Evolutionary conservation across 2,888 invertebrate species (phyloP).

Genomic region (Napeogenes sylphis): DNA sequence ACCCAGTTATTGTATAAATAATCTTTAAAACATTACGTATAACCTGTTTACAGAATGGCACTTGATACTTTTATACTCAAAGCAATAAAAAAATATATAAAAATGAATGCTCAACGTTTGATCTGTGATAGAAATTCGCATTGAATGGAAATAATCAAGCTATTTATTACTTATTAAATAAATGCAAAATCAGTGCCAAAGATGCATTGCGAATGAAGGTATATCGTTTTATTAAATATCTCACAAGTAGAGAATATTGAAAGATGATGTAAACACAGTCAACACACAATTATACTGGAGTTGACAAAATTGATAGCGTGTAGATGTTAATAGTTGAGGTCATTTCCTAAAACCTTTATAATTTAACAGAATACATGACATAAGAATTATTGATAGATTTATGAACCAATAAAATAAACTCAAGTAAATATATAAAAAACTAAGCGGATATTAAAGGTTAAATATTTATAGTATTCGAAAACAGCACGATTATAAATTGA

Average conservation of each 20-base stretch:
- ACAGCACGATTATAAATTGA: no score
- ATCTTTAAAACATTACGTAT: slow-evolving; percentile 29
- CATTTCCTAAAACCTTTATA: slow-evolving; percentile 49
- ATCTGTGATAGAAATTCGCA: slow-evolving; percentile 72
- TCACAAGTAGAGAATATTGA: slow-evolving; percentile 19
- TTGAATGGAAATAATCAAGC: slow-evolving; percentile 49
- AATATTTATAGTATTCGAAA: slow-evolving; percentile 14
- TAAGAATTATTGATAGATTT: slow-evolving; percentile 28
- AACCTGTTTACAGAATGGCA: slow-evolving; percentile 51
- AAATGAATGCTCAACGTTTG: slow-evolving; percentile 61
- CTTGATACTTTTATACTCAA: slow-evolving; percentile 42
- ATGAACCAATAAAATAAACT: slow-evolving; percentile 15
- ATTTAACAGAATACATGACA: slow-evolving; percentile 34
- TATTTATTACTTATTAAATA: slow-evolving; percentile 61
- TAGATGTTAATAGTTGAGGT: slow-evolving; percentile 55
- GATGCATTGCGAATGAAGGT: slow-evolving; percentile 64
- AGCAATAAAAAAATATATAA: slow-evolving; percentile 61
- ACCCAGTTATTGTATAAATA: slow-evolving; percentile 23
- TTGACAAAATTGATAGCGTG: slow-evolving; percentile 30
- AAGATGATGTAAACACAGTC: slow-evolving; percentile 36
- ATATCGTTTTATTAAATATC: slow-evolving; percentile 31
- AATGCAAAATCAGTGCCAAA: slow-evolving; percentile 73
- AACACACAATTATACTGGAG: slow-evolving; percentile 47
- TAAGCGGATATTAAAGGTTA: slow-evolving; percentile 9
- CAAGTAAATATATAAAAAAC: slow-evolving; percentile 17